These are phyloP conservation scores for Halcyon leucocephala DNA, from an alignment of 2,797 vertebrate species.

Conservation along the genomic window DNA sequence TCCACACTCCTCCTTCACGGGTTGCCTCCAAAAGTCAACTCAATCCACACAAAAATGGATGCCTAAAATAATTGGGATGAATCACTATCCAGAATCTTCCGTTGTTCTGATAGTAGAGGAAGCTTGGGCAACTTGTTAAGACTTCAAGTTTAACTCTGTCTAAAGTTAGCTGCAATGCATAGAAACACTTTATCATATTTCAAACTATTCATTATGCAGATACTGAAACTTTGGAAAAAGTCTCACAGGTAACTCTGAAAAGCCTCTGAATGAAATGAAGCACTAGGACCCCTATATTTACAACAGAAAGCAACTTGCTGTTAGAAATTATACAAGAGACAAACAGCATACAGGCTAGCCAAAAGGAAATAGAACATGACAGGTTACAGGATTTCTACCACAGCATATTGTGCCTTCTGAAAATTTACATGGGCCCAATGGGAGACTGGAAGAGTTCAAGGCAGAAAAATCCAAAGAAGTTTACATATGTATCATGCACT, in stretches of 20 bases:
- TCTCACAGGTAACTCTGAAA: neutral
- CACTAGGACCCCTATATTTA: accelerated
- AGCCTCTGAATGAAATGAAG: neutral
- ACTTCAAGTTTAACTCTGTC: neutral
- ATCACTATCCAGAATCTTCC: neutral
- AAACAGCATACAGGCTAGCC: neutral
- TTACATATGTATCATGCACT: neutral
- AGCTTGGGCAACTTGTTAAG: neutral
- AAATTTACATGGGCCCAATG: neutral
- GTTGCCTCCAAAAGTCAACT: neutral
- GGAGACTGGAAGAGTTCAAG: neutral
- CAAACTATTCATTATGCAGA: neutral
- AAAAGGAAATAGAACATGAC: neutral
- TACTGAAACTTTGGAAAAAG: neutral
- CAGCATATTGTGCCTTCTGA: neutral
- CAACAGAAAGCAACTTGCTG: neutral
- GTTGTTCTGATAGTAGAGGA: neutral
- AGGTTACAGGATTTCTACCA: neutral
- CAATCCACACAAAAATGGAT: neutral
- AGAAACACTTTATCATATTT: neutral
- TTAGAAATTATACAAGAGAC: neutral
- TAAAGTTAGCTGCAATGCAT: neutral
- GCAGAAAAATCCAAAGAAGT: neutral
- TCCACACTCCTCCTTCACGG: neutral
- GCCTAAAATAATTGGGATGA: neutral